Evolutionary conservation across 2,888 invertebrate species (phyloP).

Genomic region (Pherbina coryleti): DNA sequence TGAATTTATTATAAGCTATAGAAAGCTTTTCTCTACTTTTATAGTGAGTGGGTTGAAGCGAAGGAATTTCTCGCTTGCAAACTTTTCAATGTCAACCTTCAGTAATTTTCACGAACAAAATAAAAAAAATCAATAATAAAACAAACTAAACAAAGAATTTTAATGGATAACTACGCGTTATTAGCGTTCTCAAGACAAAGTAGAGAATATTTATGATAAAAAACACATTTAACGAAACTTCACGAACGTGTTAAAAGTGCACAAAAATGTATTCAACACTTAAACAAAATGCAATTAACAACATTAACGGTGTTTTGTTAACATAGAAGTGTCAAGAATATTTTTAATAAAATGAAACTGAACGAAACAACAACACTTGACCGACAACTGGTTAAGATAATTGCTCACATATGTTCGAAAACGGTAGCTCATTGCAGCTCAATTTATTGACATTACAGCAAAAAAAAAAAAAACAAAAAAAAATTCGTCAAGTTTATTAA

Average conservation of each 20-base stretch:
- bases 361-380: conserved; percentile 31
- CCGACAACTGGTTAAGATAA: neutral
- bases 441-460: too few species aligned
- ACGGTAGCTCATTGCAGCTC: conserved; percentile 45
- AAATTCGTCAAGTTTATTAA: conserved; percentile 20
- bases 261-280: conserved; percentile 8
- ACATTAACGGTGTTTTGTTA: conserved; percentile 12
- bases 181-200: neutral
- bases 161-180: neutral
- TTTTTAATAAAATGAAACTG: neutral
- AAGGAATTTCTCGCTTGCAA: neutral
- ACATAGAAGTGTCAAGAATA: neutral
- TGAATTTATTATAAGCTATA: neutral
- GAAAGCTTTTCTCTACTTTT: neutral
- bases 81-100: neutral
- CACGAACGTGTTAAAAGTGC: neutral
- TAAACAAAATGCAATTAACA: neutral
- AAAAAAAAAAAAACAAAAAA: neutral
- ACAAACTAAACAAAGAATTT: neutral
- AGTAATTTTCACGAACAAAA: too few species aligned
- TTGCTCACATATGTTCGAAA: conserved; percentile 48
- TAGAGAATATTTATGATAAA: neutral
- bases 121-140: too few species aligned
- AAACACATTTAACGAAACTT: neutral
- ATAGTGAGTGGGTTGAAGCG: neutral